Evolutionary conservation across 2,888 invertebrate species (phyloP).

Genomic region (Therioaphis trifolii): DNA sequence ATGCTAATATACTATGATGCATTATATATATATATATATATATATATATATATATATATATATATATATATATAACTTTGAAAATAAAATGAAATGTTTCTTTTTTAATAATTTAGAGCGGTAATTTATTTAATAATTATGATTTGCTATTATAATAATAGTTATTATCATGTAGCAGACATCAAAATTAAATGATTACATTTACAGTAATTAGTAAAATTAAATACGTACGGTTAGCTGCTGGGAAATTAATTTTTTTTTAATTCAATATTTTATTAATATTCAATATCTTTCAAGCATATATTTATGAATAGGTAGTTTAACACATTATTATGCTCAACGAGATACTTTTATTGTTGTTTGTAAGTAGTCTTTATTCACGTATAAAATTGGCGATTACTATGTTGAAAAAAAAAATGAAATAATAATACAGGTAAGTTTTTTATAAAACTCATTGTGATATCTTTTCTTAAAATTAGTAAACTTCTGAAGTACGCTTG

Average conservation of each 20-base stretch:
- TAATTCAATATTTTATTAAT: not conserved
- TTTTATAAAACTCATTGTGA: conserved; percentile 35
- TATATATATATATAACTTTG: no score
- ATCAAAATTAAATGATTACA: no score
- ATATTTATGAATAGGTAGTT: not conserved
- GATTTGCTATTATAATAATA: no score
- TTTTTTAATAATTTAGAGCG: no score
- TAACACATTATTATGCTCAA: not conserved
- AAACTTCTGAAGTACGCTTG: not conserved
- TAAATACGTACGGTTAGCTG: not conserved
- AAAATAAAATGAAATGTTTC: no score
- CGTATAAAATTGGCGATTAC: conserved; percentile 33
- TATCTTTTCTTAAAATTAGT: conserved; percentile 45
- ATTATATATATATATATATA: no score
- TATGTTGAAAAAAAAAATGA: conserved; percentile 21
- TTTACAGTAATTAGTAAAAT: no score
- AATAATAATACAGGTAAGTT: conserved; percentile 35
- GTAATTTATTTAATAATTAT: no score
- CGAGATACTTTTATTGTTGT: conserved; percentile 12
- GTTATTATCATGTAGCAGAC: no score
- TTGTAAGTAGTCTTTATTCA: conserved; percentile 23
- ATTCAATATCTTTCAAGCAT: not conserved
- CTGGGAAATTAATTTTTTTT: not conserved
- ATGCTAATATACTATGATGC: no score
- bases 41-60: no score